phyloP scores from a whole-genome alignment of 2,797 vertebrate species.

The Graptemys geographica region DNA sequence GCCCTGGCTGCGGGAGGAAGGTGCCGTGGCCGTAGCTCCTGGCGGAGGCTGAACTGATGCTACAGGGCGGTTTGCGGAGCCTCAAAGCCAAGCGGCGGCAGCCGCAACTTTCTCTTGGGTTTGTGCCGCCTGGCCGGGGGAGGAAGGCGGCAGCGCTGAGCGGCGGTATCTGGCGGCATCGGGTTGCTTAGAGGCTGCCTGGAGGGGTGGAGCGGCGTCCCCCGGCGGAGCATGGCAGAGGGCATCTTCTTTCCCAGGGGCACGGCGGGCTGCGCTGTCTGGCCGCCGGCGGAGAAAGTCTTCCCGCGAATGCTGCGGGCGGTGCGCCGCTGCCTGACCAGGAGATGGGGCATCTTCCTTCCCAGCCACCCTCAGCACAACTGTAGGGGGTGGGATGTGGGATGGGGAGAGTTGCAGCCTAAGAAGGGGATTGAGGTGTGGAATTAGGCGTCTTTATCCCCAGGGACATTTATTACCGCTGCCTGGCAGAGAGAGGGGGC shows the following conservation, averaged over 20 bases:
- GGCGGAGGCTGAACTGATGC: too few species aligned
- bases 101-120: background rate
- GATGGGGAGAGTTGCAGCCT: background rate
- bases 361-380: background rate
- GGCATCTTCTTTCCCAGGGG: accelerated
- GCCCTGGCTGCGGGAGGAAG: background rate
- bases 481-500: background rate
- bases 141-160: background rate
- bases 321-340: background rate
- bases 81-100: background rate
- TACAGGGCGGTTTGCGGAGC: background rate
- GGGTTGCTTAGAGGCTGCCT: background rate
- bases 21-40: too few species aligned
- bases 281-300: background rate
- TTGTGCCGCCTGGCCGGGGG: background rate
- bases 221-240: accelerated
- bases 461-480: background rate
- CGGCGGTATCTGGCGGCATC: background rate
- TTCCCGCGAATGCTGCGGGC: background rate
- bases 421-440: background rate
- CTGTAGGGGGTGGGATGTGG: background rate
- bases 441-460: background rate
- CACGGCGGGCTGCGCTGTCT: background rate
- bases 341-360: background rate
- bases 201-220: background rate